Percentiles rank a stretch among this genome's conserved stretches.
Evolutionary conservation across 2,888 invertebrate genomes (phyloP).

Genomic region (Tuberolachnus salignus): DNA sequence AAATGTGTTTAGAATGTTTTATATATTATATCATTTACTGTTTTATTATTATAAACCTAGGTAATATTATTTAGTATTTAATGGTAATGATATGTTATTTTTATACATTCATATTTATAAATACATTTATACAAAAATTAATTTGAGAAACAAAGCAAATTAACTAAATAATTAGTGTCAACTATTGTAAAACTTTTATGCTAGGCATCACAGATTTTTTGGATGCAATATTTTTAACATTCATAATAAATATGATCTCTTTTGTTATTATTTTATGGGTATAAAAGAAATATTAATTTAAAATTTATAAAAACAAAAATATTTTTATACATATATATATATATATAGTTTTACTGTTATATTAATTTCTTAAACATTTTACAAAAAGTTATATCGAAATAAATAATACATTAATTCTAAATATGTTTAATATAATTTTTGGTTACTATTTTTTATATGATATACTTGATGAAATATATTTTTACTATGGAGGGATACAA

Average conservation of each 20-base stretch:
- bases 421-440: background rate
- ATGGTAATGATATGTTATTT: slow-evolving; percentile 19
- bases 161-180: background rate
- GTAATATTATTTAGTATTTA: background rate
- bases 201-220: slow-evolving; percentile 31
- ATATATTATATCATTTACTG: background rate
- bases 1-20: slow-evolving; percentile 59
- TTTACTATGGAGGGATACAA: background rate
- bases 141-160: slow-evolving; percentile 2
- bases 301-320: background rate
- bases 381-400: too few relatives aligned
- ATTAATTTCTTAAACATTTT: too few relatives aligned
- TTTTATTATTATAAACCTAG: background rate
- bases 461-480: too few relatives aligned
- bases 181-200: background rate
- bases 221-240: slow-evolving; percentile 33
- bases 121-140: background rate
- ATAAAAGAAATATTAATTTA: slow-evolving; percentile 27
- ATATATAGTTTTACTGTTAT: too few relatives aligned
- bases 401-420: too few relatives aligned
- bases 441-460: background rate
- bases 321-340: too few relatives aligned
- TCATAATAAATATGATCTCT: slow-evolving; percentile 39
- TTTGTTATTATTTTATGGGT: slow-evolving; percentile 32
- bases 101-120: too few relatives aligned